Evolutionary conservation across 1,140 invertebrate genomes (phyloP).

Genomic region (Hermatobates lingyangjiaoensis): DNA sequence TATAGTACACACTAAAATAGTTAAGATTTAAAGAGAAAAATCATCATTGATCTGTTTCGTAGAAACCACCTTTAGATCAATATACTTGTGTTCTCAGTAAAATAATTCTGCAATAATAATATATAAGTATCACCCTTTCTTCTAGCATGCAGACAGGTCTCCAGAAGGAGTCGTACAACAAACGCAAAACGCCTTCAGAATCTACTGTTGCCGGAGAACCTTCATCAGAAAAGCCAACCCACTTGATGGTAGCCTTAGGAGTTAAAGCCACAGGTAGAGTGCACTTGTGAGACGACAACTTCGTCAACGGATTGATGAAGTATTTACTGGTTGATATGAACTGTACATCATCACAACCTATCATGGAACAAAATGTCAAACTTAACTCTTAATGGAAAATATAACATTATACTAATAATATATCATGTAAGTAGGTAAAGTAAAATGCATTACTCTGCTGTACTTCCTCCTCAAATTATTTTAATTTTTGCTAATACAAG

Average conservation of each 20-base stretch:
- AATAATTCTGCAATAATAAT: no score
- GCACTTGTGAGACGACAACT: not conserved
- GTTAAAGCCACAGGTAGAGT: conserved; percentile 38
- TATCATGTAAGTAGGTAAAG: not conserved
- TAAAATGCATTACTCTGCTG: not conserved
- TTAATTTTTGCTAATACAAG: no score
- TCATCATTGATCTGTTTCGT: no score
- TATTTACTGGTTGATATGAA: conserved; percentile 12
- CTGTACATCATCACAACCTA: conserved; percentile 15
- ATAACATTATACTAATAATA: not conserved
- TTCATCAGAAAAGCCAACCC: conserved; percentile 67
- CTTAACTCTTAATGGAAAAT: conserved; percentile 3
- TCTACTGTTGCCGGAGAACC: conserved; percentile 50
- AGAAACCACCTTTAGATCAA: no score
- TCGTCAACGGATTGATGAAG: conserved; percentile 7
- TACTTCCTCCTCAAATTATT: not conserved
- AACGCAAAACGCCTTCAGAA: conserved; percentile 40
- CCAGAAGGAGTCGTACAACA: conserved; percentile 50
- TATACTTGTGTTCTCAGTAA: no score
- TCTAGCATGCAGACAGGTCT: conserved; percentile 54
- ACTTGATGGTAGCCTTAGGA: conserved; percentile 44
- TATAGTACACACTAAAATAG: no score
- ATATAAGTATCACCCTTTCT: conserved; percentile 40
- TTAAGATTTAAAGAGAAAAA: no score
- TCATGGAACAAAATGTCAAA: no score